Base-by-base conservation (phyloP, 2,888 invertebrate genomes). In the Heliconius charithonia region DNA sequence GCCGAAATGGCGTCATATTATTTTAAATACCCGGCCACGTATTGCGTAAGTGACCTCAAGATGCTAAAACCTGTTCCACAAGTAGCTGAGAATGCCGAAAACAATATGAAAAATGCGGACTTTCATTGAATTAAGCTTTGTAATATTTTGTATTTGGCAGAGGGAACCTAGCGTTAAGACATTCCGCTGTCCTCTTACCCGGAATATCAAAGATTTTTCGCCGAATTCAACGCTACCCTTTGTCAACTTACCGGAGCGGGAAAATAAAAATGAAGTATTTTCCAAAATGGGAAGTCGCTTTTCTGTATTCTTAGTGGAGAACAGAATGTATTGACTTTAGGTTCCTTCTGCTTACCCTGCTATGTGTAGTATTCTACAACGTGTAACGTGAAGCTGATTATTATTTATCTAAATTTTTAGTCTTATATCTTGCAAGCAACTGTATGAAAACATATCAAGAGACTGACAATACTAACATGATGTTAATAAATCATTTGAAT, bases 11-110 rank as follows among this genome's bases (percentile, higher is more conserved):
- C 41, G 37, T 69, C 59, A 72, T 72, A 19, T 56, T 16, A 72
- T 16, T 51, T 70, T 56, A 59, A 59, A 59, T 59, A 72, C 72
- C n/a, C 72, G 37, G 13, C 32, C 71, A 59, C 25, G n/a, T 10
- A 62, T 74, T 74, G 74, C 65, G 74, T 74, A 74, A 74, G 37
- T 37, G 74, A 72, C 72, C 72, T 74, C 74, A 45, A 59, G 74
- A 74, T 45, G 74, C 63, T 25, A 74, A 59, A 74, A 74, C 74
- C 74, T 22, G 74, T 74, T 74, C 62, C 27, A 45, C 41, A 45
- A 62, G 63, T 74, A 45, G 56, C 16, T 63, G 41, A 73, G 59
- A 41, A 63, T 74, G 41, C 74, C 45, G 41, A 74, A 74, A 74
- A 74, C 74, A 74, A 74, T 74, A 65, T 74, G 45, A 74, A 74